phyloP scores from a whole-genome alignment of 2,888 invertebrate genomes.

The Brachyopa scutellaris region DNA sequence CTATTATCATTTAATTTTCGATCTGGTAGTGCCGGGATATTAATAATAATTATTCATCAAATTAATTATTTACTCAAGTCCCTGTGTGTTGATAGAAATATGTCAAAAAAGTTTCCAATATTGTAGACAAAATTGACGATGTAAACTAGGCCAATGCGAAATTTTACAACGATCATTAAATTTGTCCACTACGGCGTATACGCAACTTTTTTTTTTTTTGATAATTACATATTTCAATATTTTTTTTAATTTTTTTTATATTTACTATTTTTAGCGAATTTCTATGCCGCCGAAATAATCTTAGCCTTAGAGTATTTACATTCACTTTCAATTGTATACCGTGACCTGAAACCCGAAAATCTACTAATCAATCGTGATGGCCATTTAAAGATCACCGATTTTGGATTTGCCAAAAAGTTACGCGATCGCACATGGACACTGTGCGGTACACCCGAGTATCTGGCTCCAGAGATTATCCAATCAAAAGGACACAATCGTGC shows the following conservation, averaged over 20 bases:
- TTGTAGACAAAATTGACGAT: too few species aligned
- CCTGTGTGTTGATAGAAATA: too few species aligned
- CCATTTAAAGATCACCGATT: constrained; percentile 98
- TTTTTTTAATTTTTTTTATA: constrained; percentile 2
- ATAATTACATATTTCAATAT: not conserved
- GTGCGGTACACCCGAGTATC: constrained; percentile 98
- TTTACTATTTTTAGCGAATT: constrained; percentile 85
- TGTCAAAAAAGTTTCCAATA: too few species aligned
- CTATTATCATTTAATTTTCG: too few species aligned
- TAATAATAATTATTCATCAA: too few species aligned
- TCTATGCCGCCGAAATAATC: constrained; percentile 97
- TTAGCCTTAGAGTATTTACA: constrained; percentile 97
- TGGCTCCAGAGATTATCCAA: constrained; percentile 98
- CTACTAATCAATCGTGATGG: constrained; percentile 95
- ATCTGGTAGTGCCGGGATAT: too few species aligned
- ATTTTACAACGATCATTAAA: not conserved
- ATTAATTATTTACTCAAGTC: too few species aligned
- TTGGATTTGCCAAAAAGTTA: constrained; percentile 98
- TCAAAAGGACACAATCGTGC: constrained; percentile 99
- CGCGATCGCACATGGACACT: constrained; percentile 97
- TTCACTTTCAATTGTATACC: constrained; percentile 92
- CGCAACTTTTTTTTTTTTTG: constrained; percentile 12
- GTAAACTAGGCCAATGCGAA: not conserved
- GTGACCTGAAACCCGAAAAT: constrained; percentile 97
- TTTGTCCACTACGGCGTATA: constrained; percentile 19